Conservation (phyloP, 2,888 invertebrate genomes). For the Anaspis maculata region DNA sequence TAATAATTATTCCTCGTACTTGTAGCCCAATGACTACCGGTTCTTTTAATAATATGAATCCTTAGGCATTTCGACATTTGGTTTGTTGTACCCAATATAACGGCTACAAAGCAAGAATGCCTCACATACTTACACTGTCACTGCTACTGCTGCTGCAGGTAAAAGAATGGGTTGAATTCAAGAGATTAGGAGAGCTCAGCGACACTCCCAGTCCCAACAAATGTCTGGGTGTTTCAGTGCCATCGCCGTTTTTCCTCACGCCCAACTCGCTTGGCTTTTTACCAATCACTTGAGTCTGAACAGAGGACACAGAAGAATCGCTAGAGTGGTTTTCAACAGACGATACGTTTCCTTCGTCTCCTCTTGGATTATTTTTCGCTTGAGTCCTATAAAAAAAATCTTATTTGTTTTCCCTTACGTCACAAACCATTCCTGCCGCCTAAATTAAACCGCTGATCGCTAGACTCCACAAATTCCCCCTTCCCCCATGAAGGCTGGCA, state of each 20-base stretch:
- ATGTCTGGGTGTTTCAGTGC: constrained; percentile 24
- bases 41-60: too few species aligned
- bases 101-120: background rate
- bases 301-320: constrained; percentile 24
- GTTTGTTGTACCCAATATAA: too few species aligned
- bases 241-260: constrained; percentile 16
- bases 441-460: too few species aligned
- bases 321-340: constrained; percentile 16
- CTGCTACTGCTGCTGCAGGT: constrained; percentile 42
- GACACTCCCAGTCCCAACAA: constrained; percentile 35
- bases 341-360: background rate
- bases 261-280: constrained; percentile 15
- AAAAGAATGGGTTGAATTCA: constrained; percentile 35
- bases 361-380: too few species aligned
- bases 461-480: too few species aligned
- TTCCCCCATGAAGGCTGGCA: too few species aligned
- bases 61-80: too few species aligned
- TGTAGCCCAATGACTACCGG: too few species aligned
- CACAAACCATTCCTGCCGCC: too few species aligned
- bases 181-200: constrained; percentile 39
- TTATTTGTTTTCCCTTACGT: too few species aligned
- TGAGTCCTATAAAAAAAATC: background rate
- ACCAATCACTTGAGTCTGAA: constrained; percentile 25
- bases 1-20: too few species aligned
- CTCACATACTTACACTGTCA: constrained; percentile 27